phyloP scores from a whole-genome alignment of 1,140 invertebrate species.

The Lepidurus couesii region DNA sequence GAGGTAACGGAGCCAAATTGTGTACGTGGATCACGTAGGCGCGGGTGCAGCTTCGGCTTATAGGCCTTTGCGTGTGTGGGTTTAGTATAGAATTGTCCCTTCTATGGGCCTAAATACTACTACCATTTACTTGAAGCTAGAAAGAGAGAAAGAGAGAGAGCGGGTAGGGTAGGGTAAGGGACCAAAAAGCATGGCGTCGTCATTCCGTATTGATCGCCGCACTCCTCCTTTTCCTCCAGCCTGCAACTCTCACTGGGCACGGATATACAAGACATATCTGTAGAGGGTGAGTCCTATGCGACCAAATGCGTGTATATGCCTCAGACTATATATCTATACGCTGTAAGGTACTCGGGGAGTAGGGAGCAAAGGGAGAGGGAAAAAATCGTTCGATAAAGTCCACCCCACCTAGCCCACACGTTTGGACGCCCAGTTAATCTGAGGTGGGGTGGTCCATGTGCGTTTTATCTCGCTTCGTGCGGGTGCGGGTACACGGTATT shows the following conservation, averaged over 20 bases:
- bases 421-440: not conserved
- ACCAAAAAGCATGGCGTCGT: conserved; percentile 18
- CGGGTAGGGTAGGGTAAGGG: not conserved
- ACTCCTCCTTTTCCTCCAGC: not conserved
- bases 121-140: conserved; percentile 1
- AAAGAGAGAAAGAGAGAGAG: not conserved
- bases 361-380: not conserved
- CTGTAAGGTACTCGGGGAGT: not conserved
- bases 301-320: not conserved
- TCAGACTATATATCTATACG: not conserved
- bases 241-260: not conserved
- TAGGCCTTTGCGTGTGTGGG: conserved; percentile 9
- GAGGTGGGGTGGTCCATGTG: not conserved
- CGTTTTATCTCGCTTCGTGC: not conserved
- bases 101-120: conserved; percentile 9
- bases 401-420: not conserved
- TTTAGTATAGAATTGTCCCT: conserved; percentile 18
- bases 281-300: conserved; percentile 13
- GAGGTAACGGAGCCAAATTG: not conserved
- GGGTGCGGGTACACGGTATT: not conserved
- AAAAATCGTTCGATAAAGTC: not conserved
- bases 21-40: conserved; percentile 11
- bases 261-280: not conserved
- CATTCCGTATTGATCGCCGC: not conserved
- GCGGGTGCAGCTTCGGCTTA: not conserved